Conservation (phyloP, 92 coral and sea anemone genomes). For the Palythoa grandis region DNA sequence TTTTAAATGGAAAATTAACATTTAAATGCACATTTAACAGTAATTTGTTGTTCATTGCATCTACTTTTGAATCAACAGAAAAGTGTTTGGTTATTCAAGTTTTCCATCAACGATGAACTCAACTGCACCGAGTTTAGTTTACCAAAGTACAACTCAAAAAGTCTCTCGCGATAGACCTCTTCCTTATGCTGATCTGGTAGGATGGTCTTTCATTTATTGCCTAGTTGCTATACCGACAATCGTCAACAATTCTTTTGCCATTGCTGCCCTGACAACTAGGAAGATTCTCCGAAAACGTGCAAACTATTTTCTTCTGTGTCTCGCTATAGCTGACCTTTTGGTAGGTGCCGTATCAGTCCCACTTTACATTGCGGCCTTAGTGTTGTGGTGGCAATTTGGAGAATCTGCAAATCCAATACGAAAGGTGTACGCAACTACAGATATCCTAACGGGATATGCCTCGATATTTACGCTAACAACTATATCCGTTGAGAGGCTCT, state of each 20-base stretch:
- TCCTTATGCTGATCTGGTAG: constrained; percentile 18
- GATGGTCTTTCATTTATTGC: constrained; percentile 30
- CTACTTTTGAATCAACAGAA: neutral
- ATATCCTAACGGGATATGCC: constrained; percentile 21
- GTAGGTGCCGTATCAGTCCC: constrained; percentile 40
- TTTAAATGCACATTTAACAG: neutral
- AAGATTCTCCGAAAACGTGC: constrained; percentile 32
- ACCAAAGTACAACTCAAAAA: neutral
- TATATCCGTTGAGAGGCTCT: constrained; percentile 26
- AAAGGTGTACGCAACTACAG: neutral
- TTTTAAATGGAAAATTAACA: too few species aligned
- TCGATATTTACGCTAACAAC: constrained; percentile 32
- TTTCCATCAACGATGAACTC: neutral
- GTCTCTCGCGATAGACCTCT: neutral
- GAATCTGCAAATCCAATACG: constrained; percentile 26
- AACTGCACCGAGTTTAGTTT: neutral
- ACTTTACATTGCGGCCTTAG: constrained; percentile 39
- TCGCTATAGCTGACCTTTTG: constrained; percentile 34
- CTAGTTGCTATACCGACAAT: constrained; percentile 35
- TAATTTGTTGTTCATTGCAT: neutral
- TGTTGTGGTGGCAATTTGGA: constrained; percentile 39
- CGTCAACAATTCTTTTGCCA: constrained; percentile 26
- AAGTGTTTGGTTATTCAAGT: neutral
- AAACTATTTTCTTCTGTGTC: constrained; percentile 44
- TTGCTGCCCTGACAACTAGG: constrained; percentile 29